phyloP scores from a whole-genome alignment of 2,888 invertebrate genomes.

The Catocala nupta region DNA sequence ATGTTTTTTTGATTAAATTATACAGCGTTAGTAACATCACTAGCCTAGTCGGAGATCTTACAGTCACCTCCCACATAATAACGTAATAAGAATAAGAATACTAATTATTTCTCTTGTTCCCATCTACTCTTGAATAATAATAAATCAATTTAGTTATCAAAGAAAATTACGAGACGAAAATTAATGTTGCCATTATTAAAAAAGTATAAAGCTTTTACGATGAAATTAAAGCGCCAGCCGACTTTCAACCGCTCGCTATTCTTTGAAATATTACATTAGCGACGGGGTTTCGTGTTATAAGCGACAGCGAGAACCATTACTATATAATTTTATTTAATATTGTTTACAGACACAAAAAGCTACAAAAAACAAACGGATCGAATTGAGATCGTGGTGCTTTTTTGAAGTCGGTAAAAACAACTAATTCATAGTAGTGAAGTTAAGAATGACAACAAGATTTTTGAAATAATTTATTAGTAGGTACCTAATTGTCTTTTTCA shows the following conservation, averaged over 20 bases:
- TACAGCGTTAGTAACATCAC: too few relatives aligned
- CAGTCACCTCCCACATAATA: too few relatives aligned
- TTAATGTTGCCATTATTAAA: slow-evolving; percentile 17
- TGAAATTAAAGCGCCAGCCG: slow-evolving; percentile 27
- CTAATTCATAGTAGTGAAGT: too few relatives aligned
- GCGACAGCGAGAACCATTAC: slow-evolving; percentile 23
- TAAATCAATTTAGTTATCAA: slow-evolving; percentile 18
- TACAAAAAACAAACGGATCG: too few relatives aligned
- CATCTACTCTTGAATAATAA: slow-evolving; percentile 4
- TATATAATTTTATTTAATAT: neutral
- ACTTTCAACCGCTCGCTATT: slow-evolving; percentile 39
- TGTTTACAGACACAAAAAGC: too few relatives aligned
- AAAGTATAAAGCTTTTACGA: slow-evolving; percentile 24
- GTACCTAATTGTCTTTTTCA: too few relatives aligned
- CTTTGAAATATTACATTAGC: slow-evolving; percentile 28
- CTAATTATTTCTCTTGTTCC: neutral
- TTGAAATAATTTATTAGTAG: too few relatives aligned
- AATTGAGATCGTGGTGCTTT: too few relatives aligned
- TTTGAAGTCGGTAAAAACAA: too few relatives aligned
- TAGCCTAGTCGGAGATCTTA: too few relatives aligned
- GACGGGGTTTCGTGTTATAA: slow-evolving; percentile 4
- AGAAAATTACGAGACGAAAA: slow-evolving; percentile 15
- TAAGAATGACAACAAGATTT: too few relatives aligned
- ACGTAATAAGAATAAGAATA: neutral
- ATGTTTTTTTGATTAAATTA: too few relatives aligned